Percentiles rank a stretch among this genome's conserved stretches.
Conservation (phyloP, 2,797 vertebrate species). For the Tadarida brasiliensis region DNA sequence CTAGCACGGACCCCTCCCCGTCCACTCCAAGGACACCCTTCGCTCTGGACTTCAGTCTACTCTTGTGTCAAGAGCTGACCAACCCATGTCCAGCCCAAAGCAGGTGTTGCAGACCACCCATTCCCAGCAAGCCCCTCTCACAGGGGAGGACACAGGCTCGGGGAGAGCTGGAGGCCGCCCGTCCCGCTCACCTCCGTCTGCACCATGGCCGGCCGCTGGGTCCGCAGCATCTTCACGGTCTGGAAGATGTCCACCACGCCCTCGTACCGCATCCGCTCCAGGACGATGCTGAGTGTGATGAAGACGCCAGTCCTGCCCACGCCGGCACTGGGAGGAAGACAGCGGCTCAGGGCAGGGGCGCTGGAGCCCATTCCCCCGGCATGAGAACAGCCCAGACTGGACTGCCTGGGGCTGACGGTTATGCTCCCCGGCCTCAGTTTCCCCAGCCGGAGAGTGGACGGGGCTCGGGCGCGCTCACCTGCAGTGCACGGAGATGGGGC, state of each 20-base stretch:
- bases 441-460: fast-evolving
- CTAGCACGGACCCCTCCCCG: fast-evolving
- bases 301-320: conserved; percentile 98
- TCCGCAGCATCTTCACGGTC: conserved; percentile 99
- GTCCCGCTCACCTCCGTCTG: conserved; percentile 94
- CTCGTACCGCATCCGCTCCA: conserved; percentile 99
- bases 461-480: conserved; percentile 87
- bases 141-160: fast-evolving
- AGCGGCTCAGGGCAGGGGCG: fast-evolving
- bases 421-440: neutral
- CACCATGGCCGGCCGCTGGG: conserved; percentile 99
- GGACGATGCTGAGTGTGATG: conserved; percentile 97
- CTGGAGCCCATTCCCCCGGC: fast-evolving
- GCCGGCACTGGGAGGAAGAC: conserved; percentile 90
- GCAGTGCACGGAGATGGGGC: conserved; percentile 99
- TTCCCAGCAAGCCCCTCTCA: neutral
- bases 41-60: neutral
- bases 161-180: fast-evolving
- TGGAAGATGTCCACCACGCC: conserved; percentile 99
- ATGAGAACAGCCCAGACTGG: fast-evolving
- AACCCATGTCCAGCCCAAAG: fast-evolving
- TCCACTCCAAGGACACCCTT: fast-evolving
- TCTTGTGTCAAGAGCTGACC: fast-evolving
- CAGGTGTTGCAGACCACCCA: fast-evolving
- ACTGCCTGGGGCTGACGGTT: fast-evolving